phyloP scores from a whole-genome alignment of 2,113 vertebrate species.

The Leucosticte australis region DNA sequence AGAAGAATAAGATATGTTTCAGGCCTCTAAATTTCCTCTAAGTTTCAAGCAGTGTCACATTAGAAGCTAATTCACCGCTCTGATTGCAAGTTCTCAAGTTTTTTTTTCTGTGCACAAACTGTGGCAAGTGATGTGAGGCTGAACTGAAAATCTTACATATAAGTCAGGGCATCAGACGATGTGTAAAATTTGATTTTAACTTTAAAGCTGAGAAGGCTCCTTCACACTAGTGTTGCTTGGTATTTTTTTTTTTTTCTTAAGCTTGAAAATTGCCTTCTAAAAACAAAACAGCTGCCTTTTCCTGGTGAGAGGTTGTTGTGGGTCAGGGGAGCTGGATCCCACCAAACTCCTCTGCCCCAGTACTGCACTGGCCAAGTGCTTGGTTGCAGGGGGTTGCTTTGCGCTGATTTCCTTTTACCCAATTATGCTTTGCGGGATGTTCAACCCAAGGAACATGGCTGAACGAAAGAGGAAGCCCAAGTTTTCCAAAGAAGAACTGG shows the following conservation, averaged over 20 bases:
- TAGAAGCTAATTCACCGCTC: neutral
- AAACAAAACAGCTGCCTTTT: constrained; percentile 3
- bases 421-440: constrained; percentile 80
- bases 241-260: neutral
- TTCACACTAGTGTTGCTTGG: neutral
- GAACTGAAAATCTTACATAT: neutral
- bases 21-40: neutral
- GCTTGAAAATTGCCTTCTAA: constrained; percentile 27
- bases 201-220: neutral
- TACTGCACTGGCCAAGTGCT: neutral
- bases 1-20: neutral
- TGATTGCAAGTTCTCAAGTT: accelerated
- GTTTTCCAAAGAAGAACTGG: constrained; percentile 83
- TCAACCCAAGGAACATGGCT: constrained; percentile 78
- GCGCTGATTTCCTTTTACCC: constrained; percentile 69
- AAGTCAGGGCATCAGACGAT: neutral
- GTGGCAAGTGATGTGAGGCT: neutral
- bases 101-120: neutral
- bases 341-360: neutral
- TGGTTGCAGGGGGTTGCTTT: constrained; percentile 49
- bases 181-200: neutral
- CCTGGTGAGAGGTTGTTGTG: neutral
- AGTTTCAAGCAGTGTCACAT: neutral
- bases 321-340: neutral
- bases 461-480: constrained; percentile 83